Conservation (phyloP, 2,797 vertebrate genomes). For the Scolopax bukidnonensis region DNA sequence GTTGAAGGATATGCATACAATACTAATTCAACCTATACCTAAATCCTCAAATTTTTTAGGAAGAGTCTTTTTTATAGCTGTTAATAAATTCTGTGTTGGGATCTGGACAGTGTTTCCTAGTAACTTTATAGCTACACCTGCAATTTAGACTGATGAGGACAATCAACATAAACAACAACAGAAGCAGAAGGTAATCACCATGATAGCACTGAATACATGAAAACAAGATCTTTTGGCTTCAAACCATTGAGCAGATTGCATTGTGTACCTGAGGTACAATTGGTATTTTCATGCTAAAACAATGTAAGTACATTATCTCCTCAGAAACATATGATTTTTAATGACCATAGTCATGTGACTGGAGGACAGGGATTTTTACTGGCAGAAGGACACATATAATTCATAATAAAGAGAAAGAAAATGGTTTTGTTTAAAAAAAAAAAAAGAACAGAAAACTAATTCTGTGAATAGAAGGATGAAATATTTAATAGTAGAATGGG, state of each 20-base stretch:
- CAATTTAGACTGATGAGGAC: constrained; percentile 26
- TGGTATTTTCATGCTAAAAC: constrained; percentile 2
- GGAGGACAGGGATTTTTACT: not conserved
- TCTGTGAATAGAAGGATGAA: not conserved
- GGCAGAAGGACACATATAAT: not conserved
- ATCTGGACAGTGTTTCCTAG: not conserved
- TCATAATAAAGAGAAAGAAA: not conserved
- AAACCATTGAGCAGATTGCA: constrained; percentile 29
- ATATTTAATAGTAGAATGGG: not conserved
- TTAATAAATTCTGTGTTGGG: not conserved
- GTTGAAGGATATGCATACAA: not conserved
- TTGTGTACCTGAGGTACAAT: not conserved
- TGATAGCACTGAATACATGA: not conserved
- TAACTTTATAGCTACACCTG: constrained; percentile 11
- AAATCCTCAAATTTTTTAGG: not conserved
- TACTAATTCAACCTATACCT: not conserved
- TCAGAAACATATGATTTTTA: constrained; percentile 33
- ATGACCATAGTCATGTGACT: not conserved
- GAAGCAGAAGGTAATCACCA: constrained; percentile 48
- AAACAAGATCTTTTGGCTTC: constrained; percentile 10
- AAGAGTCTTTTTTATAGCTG: not conserved
- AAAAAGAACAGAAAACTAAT: not conserved
- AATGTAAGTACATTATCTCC: constrained; percentile 1
- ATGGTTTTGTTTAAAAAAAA: not conserved
- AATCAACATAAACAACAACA: constrained; percentile 29